Evolutionary conservation across 2,888 invertebrate species (phyloP).

Genomic region (Pomacea canaliculata): DNA sequence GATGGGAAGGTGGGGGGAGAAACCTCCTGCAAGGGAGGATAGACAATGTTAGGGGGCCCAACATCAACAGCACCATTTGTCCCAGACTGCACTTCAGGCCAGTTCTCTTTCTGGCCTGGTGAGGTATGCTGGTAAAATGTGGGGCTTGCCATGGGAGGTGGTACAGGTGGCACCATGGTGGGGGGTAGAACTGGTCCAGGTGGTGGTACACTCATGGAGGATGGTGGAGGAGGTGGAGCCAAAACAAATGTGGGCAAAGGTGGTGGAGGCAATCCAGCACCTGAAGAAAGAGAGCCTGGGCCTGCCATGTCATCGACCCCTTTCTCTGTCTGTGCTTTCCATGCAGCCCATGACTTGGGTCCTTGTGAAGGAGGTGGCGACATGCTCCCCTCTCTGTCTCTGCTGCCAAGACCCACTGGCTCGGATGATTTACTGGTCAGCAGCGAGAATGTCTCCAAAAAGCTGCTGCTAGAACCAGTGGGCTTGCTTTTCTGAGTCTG

Average conservation of each 20-base stretch:
- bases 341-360: conserved; percentile 53
- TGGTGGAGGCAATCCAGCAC: conserved; percentile 28
- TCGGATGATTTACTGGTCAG: conserved; percentile 55
- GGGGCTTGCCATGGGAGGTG: conserved; percentile 19
- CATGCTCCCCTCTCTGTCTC: conserved; percentile 23
- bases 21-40: conserved; percentile 21
- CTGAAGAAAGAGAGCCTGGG: conserved; percentile 25
- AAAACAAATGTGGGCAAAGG: conserved; percentile 29
- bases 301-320: conserved; percentile 9
- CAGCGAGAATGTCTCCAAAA: conserved; percentile 56
- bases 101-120: conserved; percentile 41
- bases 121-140: conserved; percentile 35
- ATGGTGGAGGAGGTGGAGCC: conserved; percentile 25
- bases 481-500: conserved; percentile 51
- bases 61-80: conserved; percentile 7
- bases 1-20: conserved; percentile 16
- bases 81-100: conserved; percentile 28
- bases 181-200: conserved; percentile 22
- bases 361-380: conserved; percentile 22
- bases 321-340: conserved; percentile 46
- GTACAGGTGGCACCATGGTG: conserved; percentile 14
- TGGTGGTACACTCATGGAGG: conserved; percentile 29
- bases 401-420: conserved; percentile 37
- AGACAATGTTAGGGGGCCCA: conserved; percentile 14
- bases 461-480: conserved; percentile 44